Conservation (phyloP, 2,113 vertebrate species). For the Erythrocercus mccallii region DNA sequence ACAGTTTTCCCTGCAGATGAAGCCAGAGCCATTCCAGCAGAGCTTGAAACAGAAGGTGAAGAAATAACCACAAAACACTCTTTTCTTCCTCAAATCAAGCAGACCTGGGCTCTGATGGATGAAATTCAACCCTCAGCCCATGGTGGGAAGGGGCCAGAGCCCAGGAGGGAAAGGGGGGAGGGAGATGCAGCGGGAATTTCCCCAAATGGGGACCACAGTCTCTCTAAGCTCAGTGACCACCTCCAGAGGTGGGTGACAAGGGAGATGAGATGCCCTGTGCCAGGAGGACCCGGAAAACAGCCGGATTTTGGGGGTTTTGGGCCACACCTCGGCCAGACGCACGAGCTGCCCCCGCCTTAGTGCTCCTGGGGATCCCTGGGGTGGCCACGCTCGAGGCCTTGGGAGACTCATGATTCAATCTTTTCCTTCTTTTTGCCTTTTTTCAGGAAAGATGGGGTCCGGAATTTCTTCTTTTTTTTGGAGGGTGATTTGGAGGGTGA, state of each 20-base stretch:
- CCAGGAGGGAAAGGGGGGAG: neutral
- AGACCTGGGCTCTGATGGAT: neutral
- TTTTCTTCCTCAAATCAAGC: slow-evolving; percentile 33
- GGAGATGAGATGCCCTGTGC: neutral
- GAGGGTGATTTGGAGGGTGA: slow-evolving; percentile 96
- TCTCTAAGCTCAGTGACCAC: neutral
- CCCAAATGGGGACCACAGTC: neutral
- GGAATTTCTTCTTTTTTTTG: slow-evolving; percentile 99
- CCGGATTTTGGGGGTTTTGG: neutral
- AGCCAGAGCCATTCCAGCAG: neutral
- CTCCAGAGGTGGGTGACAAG: neutral
- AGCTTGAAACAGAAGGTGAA: neutral
- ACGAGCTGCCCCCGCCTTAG: neutral
- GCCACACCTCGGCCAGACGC: neutral
- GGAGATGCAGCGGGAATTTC: neutral
- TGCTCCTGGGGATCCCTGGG: neutral
- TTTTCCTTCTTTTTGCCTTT: slow-evolving; percentile 97
- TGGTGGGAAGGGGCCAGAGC: neutral
- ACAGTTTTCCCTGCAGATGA: neutral
- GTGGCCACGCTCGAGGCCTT: accelerated
- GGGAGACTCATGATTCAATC: slow-evolving; percentile 80
- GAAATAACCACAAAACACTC: neutral
- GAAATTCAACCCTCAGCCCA: neutral
- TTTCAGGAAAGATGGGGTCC: slow-evolving; percentile 95
- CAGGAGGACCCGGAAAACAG: neutral